Evolutionary conservation across 2,113 vertebrate species (phyloP), one percentile per base, ranked within the genome.

Genomic region (Halcyon malimbica): DNA sequence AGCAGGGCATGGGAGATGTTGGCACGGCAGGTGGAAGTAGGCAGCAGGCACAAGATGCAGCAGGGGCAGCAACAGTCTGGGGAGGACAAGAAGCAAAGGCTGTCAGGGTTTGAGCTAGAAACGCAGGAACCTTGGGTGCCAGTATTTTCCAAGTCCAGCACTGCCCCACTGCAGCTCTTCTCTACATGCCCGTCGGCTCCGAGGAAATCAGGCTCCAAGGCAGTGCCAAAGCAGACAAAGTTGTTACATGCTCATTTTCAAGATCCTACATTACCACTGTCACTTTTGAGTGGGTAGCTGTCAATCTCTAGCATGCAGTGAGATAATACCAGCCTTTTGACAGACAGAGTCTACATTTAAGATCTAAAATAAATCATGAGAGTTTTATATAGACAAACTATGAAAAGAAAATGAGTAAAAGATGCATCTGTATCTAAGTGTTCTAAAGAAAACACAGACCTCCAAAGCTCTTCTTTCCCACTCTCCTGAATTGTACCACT

Each of bases 311-410:
- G 25, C n/a, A 76, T 37, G 69, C 62, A 87, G 57, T 24, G 59
- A 92, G 89, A 91, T 89, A 89, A 96, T 78, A 85, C 24, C 83
- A 95, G 91, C 31, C 70, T 93, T 96, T 91, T 95, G 92, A 97
- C 69, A 96, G 94, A 95, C 94, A 94, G 53, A 93, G 83, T 92
- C 87, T 93, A 95, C 48, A 91, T 64, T 96, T 89, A 87, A 87
- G 59, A 59, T 46, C 86, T 92, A 92, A 95, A 96, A 95, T 89
- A 96, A 95, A 73, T 81, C 9, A 2, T 1, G 0, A 53, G 86
- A 79, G 83, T 75, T 94, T 96, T 93, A 94, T 96, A 94, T 94
- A 93, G 83, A 79, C 59, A 73, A 89, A 96, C 95, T 91, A 93
- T 73, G 37, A 53, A 95, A 91, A 95, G 87, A 83, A 93, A 96